phyloP scores from a whole-genome alignment of 2,888 invertebrate species.

The Tinea pellionella region DNA sequence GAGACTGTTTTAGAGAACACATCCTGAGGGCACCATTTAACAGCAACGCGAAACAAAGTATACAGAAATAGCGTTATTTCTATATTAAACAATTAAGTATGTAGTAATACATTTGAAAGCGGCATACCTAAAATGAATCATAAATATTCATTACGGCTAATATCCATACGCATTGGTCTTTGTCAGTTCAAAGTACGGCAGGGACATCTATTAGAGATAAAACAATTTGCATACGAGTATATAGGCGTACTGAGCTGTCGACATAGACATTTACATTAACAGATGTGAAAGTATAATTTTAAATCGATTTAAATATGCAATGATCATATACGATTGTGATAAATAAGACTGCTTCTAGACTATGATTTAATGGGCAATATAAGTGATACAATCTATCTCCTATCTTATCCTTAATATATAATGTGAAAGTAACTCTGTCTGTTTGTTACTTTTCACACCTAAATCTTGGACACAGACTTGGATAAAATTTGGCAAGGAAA shows the following conservation, averaged over 20 bases:
- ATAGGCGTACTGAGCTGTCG: slow-evolving; percentile 61
- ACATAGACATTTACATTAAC: slow-evolving; percentile 62
- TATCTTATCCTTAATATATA: too few relatives aligned
- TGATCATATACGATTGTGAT: not conserved
- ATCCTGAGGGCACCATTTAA: not conserved
- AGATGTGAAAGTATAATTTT: slow-evolving; percentile 29
- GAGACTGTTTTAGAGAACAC: not conserved
- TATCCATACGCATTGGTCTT: slow-evolving; percentile 31
- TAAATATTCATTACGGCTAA: slow-evolving; percentile 61
- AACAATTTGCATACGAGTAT: slow-evolving; percentile 56
- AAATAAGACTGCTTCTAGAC: not conserved
- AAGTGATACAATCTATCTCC: too few relatives aligned
- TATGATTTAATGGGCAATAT: not conserved
- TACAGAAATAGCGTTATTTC: not conserved
- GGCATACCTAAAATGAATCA: slow-evolving; percentile 26
- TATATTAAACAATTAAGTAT: not conserved
- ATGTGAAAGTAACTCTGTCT: too few relatives aligned
- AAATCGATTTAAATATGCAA: slow-evolving; percentile 2
- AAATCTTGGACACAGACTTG: too few relatives aligned
- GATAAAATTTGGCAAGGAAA: too few relatives aligned
- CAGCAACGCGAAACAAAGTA: not conserved
- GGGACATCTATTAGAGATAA: slow-evolving; percentile 56
- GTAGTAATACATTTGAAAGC: not conserved
- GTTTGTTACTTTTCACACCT: too few relatives aligned
- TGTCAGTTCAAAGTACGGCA: slow-evolving; percentile 39